Evolutionary conservation across 2,888 invertebrate species (phyloP).

Genomic region (Sympetrum striolatum): DNA sequence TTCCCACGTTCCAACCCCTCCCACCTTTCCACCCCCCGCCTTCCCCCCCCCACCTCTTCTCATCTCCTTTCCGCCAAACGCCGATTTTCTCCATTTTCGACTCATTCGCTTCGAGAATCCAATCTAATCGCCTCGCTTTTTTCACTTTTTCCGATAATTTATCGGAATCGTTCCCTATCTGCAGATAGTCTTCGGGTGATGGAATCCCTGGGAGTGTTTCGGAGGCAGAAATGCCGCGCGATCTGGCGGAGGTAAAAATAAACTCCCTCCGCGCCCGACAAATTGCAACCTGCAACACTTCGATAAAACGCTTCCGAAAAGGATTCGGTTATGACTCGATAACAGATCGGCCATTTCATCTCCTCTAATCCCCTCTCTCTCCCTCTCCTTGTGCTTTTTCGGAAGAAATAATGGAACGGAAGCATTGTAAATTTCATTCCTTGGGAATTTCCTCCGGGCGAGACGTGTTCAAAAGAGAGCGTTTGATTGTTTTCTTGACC

Average conservation of each 20-base stretch:
- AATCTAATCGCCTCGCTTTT: background rate
- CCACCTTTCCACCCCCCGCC: no score
- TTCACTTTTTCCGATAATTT: background rate
- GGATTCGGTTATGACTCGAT: background rate
- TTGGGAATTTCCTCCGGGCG: no score
- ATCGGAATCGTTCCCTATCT: conserved; percentile 30
- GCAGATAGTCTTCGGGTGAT: conserved; percentile 1
- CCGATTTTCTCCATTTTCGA: background rate
- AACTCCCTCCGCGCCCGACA: background rate
- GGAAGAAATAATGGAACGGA: no score
- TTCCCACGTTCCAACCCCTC: background rate
- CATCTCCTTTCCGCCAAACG: no score
- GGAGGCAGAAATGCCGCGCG: background rate
- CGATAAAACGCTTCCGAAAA: background rate
- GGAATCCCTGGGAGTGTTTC: background rate
- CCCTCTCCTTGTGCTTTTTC: background rate
- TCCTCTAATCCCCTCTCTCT: background rate
- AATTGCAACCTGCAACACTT: background rate
- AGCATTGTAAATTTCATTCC: no score
- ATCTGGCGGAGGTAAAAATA: background rate
- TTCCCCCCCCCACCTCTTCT: background rate
- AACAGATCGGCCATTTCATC: background rate
- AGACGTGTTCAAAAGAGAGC: no score
- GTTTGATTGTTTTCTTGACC: no score
- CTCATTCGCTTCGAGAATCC: background rate